Evolutionary conservation across 2,888 invertebrate species (phyloP).

Genomic region (Caenorhabditis imperialis): DNA sequence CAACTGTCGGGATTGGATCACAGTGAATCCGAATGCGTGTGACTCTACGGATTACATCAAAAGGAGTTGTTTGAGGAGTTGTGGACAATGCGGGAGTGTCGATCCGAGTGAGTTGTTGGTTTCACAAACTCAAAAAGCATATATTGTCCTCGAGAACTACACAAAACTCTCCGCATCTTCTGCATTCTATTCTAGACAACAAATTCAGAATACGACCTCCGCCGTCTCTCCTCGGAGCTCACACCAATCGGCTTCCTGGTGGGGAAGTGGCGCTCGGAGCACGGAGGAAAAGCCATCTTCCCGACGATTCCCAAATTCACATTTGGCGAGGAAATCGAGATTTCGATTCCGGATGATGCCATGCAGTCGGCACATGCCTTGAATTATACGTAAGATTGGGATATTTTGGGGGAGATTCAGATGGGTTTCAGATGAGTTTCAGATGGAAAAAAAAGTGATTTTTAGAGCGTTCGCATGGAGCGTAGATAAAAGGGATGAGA

Average conservation of each 20-base stretch:
- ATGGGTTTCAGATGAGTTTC: no score
- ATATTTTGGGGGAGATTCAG: no score
- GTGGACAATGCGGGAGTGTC: slow-evolving; percentile 69
- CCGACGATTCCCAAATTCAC: slow-evolving; percentile 78
- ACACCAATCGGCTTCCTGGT: slow-evolving; percentile 74
- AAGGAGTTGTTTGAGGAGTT: slow-evolving; percentile 67
- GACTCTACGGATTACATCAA: slow-evolving; percentile 72
- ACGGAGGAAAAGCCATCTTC: slow-evolving; percentile 75
- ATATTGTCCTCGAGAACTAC: not conserved
- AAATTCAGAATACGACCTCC: slow-evolving; percentile 74
- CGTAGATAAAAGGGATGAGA: slow-evolving; percentile 54
- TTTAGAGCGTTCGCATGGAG: slow-evolving; percentile 67
- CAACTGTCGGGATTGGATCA: slow-evolving; percentile 75
- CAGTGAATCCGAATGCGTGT: slow-evolving; percentile 67
- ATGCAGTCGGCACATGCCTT: slow-evolving; percentile 70
- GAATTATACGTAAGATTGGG: slow-evolving; percentile 76
- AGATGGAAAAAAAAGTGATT: slow-evolving; percentile 9
- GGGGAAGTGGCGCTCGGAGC: slow-evolving; percentile 78
- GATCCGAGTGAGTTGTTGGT: slow-evolving; percentile 62
- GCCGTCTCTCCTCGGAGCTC: slow-evolving; percentile 68
- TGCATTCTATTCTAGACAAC: not conserved
- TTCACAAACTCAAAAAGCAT: not conserved
- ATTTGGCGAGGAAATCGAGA: slow-evolving; percentile 77
- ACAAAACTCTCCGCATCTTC: not conserved
- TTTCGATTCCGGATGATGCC: slow-evolving; percentile 73